A percentile compares a stretch with the other conserved stretches of the same genome.
These are phyloP conservation scores for Corythornis madagascariensis DNA, from an alignment of 2,113 vertebrate genomes.

Conservation along the genomic window DNA sequence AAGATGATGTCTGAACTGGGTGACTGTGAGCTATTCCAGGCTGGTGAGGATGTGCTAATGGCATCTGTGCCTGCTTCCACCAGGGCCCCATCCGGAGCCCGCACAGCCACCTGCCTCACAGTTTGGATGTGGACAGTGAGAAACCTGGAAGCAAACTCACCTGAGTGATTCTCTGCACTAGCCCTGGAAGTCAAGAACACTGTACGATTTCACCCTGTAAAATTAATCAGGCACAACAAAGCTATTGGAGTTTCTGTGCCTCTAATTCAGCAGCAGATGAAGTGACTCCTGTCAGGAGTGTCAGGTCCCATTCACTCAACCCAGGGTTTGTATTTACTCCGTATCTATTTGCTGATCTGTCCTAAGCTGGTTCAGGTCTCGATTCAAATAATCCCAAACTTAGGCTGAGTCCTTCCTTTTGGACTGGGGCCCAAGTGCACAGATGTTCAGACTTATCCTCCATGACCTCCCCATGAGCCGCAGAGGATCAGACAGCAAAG, in stretches of 20 bases:
- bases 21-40: background rate
- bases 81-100: background rate
- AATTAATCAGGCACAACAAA: background rate
- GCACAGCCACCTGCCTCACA: background rate
- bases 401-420: background rate
- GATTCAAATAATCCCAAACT: background rate
- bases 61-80: background rate
- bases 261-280: background rate
- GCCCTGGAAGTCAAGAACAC: background rate
- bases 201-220: background rate
- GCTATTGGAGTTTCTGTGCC: background rate
- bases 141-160: background rate
- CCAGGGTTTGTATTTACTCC: background rate
- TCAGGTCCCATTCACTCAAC: background rate
- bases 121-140: background rate
- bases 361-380: background rate
- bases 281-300: fast-evolving
- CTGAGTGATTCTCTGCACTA: background rate
- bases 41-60: background rate
- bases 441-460: background rate
- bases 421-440: background rate
- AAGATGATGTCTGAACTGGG: background rate
- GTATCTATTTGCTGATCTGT: background rate
- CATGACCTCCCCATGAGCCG: fast-evolving
- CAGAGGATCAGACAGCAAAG: background rate